These are phyloP conservation scores for Allygus modestus DNA, from an alignment of 2,888 invertebrate species.

Conservation along the genomic window DNA sequence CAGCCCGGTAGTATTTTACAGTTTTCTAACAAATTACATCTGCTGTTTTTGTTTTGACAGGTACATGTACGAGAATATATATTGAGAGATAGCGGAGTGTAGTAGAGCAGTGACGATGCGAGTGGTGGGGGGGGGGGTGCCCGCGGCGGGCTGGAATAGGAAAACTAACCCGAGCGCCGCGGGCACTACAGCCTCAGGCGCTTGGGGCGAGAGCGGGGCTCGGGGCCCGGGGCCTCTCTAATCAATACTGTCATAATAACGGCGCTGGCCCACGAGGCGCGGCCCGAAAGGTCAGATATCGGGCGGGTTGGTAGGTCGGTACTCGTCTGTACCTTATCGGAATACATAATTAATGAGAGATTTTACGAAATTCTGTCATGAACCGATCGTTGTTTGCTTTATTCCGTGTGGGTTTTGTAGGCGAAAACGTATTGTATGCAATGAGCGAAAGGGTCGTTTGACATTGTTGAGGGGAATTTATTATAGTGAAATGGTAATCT, in stretches of 20 bases:
- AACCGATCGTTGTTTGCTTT: slow-evolving; percentile 10
- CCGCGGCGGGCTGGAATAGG: slow-evolving; percentile 12
- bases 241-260: slow-evolving; percentile 35
- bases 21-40: slow-evolving; percentile 48
- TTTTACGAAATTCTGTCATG: slow-evolving; percentile 14
- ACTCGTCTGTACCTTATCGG: slow-evolving; percentile 5
- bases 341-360: slow-evolving; percentile 34
- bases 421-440: slow-evolving; percentile 32
- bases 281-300: slow-evolving; percentile 27
- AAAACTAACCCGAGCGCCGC: slow-evolving; percentile 8
- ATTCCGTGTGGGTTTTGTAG: slow-evolving; percentile 2
- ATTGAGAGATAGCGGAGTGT: not conserved
- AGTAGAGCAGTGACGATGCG: not conserved
- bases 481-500: too few relatives aligned
- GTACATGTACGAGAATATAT: slow-evolving; percentile 30
- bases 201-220: not conserved
- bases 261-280: not conserved
- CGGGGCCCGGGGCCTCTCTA: not conserved
- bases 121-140: not conserved
- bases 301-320: not conserved
- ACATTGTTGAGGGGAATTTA: too few relatives aligned
- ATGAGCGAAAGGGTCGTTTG: slow-evolving; percentile 8
- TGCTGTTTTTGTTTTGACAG: slow-evolving; percentile 49
- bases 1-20: slow-evolving; percentile 37
- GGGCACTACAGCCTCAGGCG: not conserved